Base-by-base conservation (phyloP, 2,888 invertebrate genomes). In the Eupithecia tripunctaria region DNA sequence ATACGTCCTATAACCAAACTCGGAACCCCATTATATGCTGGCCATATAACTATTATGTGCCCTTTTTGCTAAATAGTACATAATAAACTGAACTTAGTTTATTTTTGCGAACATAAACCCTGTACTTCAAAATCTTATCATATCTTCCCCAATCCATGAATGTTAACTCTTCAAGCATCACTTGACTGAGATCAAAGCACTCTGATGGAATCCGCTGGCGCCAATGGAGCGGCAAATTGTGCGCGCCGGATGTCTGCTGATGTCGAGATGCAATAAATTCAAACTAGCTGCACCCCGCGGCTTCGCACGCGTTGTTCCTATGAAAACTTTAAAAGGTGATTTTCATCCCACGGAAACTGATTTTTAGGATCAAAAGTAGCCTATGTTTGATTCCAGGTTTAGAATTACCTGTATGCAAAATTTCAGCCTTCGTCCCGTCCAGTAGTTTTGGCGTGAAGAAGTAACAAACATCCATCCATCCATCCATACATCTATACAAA, bases 211-310 rank as follows among this genome's bases (percentile, higher is more conserved):
- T 79, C 77, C 80, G 83, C 86, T 89, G 84, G 80, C 82, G 82
- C 77, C 86, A 82, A 88, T 91, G 84, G 82, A 85, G 85, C 90
- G 86, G 83, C 85, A 91, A 91, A 91, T 91, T 88, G 89, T 79
- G 75, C 83, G 81, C 84, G 86, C 89, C 90, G 91, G 91, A 90
- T 89, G 89, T 88, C 86, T 89, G 88, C 27, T 51, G 66, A 71
- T 65, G 51, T 71, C 51, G 65, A 36, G 36, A 68, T 74, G 65
- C 67, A 56, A 38, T 27, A 32, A 7, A 43, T 62, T 68, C n/a
- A 47, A 68, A 60, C 51, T 43, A 43, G 43, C 7, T 18, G 1
- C 18, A 1, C 6, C 18, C 43, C 7, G 43, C 43, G 6, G 18
- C 18, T 43, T 32, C 32, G 7, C 32, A 32, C 32, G 6, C 4